Evolutionary conservation across 2,113 vertebrate genomes (phyloP).

Genomic region (Melanocharis versteri): DNA sequence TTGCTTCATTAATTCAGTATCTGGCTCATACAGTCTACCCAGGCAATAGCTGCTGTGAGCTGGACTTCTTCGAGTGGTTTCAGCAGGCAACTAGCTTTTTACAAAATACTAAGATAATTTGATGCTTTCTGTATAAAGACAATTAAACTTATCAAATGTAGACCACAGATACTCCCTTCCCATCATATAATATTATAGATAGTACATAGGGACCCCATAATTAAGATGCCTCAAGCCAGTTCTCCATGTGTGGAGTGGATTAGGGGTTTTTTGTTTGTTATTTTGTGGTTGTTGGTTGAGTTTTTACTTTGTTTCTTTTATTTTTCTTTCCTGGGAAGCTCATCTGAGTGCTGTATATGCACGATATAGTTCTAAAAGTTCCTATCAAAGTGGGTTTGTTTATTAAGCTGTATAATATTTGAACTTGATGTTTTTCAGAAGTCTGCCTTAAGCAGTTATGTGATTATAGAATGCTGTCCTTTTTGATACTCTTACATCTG

Average conservation of each 20-base stretch:
- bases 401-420: neutral
- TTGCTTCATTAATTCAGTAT: neutral
- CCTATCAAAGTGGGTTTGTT: neutral
- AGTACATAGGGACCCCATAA: neutral
- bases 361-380: neutral
- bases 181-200: neutral
- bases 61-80: rapidly evolving
- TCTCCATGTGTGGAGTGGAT: neutral
- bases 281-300: neutral
- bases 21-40: neutral
- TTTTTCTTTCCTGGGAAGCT: neutral
- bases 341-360: neutral
- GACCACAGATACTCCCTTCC: neutral
- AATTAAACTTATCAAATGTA: neutral
- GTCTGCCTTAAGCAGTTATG: neutral
- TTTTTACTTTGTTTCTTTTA: neutral
- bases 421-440: neutral
- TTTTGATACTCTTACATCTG: neutral
- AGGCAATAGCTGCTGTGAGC: neutral
- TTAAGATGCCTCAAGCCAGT: neutral
- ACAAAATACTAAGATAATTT: neutral
- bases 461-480: neutral
- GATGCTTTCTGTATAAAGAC: neutral
- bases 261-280: neutral
- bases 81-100: neutral